phyloP scores from a whole-genome alignment of 2,113 vertebrate genomes.

The Prionailurus viverrinus region DNA sequence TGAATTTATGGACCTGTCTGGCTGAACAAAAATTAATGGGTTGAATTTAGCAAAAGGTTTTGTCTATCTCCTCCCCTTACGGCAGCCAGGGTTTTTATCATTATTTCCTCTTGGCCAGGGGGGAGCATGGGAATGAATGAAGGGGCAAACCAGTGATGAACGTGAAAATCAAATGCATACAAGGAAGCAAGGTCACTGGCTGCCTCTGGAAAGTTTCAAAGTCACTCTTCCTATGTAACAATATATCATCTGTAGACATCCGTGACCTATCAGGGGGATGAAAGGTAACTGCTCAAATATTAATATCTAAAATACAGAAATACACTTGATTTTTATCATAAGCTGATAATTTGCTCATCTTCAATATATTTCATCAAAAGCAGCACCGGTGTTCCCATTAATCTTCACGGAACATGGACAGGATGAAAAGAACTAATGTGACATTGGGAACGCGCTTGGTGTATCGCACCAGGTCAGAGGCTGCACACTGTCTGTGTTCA shows the following conservation, averaged over 20 bases:
- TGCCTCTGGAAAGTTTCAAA: background rate
- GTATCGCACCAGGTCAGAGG: background rate
- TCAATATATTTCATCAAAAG: background rate
- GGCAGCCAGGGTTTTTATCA: background rate
- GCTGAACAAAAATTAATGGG: conserved; percentile 54
- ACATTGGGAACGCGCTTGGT: too few relatives aligned
- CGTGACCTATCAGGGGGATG: background rate
- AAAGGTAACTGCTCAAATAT: background rate
- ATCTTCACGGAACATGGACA: background rate
- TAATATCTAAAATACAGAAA: background rate
- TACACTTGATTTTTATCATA: background rate
- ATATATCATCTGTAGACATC: background rate
- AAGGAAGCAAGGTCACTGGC: conserved; percentile 13
- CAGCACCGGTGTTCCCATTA: background rate
- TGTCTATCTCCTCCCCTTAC: conserved; percentile 49
- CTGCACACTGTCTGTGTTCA: background rate
- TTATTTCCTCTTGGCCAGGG: background rate
- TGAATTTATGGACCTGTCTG: conserved; percentile 45
- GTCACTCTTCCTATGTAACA: background rate
- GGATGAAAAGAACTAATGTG: background rate
- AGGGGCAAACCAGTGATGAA: conserved; percentile 20
- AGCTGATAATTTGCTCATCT: background rate
- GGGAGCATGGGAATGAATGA: background rate
- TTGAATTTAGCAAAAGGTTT: conserved; percentile 42
- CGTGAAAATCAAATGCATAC: background rate